Base-by-base conservation (phyloP, 1,140 invertebrate species). In the Oncopodura yosiiana region DNA sequence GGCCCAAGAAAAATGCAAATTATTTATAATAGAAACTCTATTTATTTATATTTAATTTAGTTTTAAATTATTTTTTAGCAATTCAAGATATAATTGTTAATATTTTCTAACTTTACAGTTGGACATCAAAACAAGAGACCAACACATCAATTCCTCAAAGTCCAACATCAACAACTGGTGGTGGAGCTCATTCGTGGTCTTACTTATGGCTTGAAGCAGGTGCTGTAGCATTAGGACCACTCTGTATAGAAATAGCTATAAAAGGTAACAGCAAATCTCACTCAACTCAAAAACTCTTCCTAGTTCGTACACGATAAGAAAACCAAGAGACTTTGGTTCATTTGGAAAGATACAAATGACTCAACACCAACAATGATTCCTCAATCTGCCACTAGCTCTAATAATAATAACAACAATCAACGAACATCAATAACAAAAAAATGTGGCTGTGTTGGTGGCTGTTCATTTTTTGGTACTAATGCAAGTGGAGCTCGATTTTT, bases 371-470 rank as follows among this genome's bases (percentile, higher is more conserved):
- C 5, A 45, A 73, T 62, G 55, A 71, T 65, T 49, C 73, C 75
- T 6, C n/a, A n/a, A n/a, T 73, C 77, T 58, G 71, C 18, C 63
- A 19, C 37, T 38, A 24, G 41, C 12, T 27, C 74, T 29, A 24
- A 53, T n/a, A 42, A 16, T 16, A 8, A 53, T 30, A 39, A 3
- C 6, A 16, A 24, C 21, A 21, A 14, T 24, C 11, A 24, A 18
- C 38, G 2, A 45, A 53, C 11, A 11, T 4, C 50, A 29, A 65
- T 69, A n/a, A 65, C 74, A 6, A 77, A 78, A n/a, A 86, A 84
- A 61, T 98, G 95, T 71, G 94, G 92, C 0, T 99, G 95, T 72
- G 83, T 87, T 37, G 94, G 94, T 2, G 92, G 92, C 1, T 96
- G 90, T 68, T 74, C 75, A 14, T 99, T 99, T 72, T 98, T 98